Evolutionary conservation across 2,888 invertebrate species (phyloP).

Genomic region (Eustalomyia histrio): DNA sequence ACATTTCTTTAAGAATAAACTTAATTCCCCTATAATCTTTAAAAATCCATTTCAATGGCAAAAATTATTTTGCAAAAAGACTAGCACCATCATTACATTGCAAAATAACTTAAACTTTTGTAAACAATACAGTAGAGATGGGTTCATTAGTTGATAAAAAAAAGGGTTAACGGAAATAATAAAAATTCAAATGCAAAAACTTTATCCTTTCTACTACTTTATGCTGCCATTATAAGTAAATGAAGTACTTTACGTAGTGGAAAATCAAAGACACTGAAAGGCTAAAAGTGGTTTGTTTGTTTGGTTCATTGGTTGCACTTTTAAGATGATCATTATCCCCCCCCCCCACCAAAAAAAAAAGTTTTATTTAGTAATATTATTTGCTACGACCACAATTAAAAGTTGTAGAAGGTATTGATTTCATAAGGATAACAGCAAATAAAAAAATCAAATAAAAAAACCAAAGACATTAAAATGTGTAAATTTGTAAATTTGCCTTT

Average conservation of each 20-base stretch:
- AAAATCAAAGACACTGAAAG: conserved; percentile 1
- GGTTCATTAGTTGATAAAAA: conserved; percentile 48
- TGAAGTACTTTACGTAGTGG: background rate
- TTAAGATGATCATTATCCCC: conserved; percentile 32
- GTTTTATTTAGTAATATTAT: conserved; percentile 11
- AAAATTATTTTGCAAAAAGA: conserved; percentile 36
- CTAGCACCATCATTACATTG: background rate
- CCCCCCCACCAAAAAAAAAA: conserved; percentile 34
- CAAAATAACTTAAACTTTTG: background rate
- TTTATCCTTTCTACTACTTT: conserved; percentile 30
- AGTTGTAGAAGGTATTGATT: conserved; percentile 30
- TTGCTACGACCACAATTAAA: conserved; percentile 19
- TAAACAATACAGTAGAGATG: background rate
- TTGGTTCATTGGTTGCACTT: conserved; percentile 46
- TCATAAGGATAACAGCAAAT: background rate
- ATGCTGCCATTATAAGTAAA: conserved; percentile 18
- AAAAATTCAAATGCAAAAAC: conserved; percentile 54
- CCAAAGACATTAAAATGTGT: conserved; percentile 10
- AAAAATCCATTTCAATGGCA: conserved; percentile 32
- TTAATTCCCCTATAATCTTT: conserved; percentile 35
- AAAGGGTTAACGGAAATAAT: conserved; percentile 40
- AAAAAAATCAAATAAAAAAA: background rate
- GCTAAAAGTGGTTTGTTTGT: conserved; percentile 26
- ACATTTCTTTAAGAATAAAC: background rate
- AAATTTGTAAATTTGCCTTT: conserved; percentile 10